Evolutionary conservation across 2,888 invertebrate species (phyloP).

Genomic region (Cantharis nigra): DNA sequence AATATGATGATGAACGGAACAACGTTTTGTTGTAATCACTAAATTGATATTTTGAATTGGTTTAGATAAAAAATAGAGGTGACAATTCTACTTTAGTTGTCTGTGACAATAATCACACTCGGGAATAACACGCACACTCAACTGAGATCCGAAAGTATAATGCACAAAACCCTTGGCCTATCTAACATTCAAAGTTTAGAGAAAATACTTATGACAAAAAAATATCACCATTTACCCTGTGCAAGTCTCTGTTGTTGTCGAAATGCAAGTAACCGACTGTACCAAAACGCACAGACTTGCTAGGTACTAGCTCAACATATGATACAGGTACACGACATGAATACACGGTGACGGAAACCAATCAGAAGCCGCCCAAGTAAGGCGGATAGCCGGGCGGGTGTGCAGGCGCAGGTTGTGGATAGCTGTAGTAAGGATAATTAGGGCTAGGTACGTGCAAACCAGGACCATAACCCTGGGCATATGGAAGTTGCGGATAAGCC

Average conservation of each 20-base stretch:
- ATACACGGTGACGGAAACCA: constrained; percentile 57
- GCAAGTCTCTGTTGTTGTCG: constrained; percentile 58
- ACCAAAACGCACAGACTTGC: constrained; percentile 58
- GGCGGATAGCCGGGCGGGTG: constrained; percentile 55
- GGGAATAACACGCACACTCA: constrained; percentile 49
- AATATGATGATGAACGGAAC: neutral
- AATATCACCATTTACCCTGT: constrained; percentile 61
- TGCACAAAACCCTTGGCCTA: constrained; percentile 58
- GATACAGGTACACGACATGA: constrained; percentile 59
- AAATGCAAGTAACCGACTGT: constrained; percentile 58
- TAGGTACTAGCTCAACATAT: constrained; percentile 59
- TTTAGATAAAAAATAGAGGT: constrained; percentile 9
- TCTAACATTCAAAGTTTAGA: constrained; percentile 58
- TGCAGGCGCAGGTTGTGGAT: constrained; percentile 53
- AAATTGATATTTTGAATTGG: neutral
- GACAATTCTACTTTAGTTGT: constrained; percentile 23
- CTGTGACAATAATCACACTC: constrained; percentile 41
- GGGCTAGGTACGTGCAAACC: constrained; percentile 71
- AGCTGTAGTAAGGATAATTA: constrained; percentile 66
- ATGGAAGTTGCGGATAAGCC: constrained; percentile 51
- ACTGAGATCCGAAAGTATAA: constrained; percentile 55
- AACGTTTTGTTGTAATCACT: neutral
- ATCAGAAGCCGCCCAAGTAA: constrained; percentile 57
- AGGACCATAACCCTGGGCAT: constrained; percentile 56
- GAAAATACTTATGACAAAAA: constrained; percentile 60